Percentiles rank a stretch among this genome's conserved stretches.
These are phyloP conservation scores for Ichneumon xanthorius DNA, from an alignment of 2,888 invertebrate species.

Conservation along the genomic window DNA sequence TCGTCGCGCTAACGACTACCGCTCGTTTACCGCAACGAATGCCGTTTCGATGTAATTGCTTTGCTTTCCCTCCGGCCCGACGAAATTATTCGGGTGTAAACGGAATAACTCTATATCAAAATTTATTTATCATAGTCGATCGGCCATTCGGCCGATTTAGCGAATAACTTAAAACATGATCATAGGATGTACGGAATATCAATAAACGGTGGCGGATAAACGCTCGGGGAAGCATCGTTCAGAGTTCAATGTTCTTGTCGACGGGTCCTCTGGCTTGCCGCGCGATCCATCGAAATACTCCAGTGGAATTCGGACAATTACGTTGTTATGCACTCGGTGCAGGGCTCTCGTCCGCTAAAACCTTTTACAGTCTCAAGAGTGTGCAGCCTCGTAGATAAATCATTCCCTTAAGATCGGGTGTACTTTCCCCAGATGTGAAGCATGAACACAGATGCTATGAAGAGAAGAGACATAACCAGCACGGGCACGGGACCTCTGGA, in stretches of 20 bases:
- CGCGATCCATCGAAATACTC: conserved; percentile 35
- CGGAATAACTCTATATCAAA: conserved; percentile 62
- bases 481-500: conserved; percentile 99
- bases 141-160: conserved; percentile 34
- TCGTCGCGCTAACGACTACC: not conserved
- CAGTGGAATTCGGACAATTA: conserved; percentile 58
- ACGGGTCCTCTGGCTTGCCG: conserved; percentile 7
- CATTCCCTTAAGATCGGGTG: conserved; percentile 89
- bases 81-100: conserved; percentile 48
- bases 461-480: conserved; percentile 98
- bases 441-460: conserved; percentile 99
- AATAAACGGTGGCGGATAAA: conserved; percentile 17
- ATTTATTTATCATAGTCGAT: conserved; percentile 56
- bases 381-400: conserved; percentile 23
- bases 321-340: conserved; percentile 65
- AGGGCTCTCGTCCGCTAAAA: conserved; percentile 46
- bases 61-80: not conserved
- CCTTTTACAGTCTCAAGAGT: conserved; percentile 64
- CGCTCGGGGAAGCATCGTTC: conserved; percentile 16
- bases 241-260: conserved; percentile 2
- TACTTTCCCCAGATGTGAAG: conserved; percentile 99
- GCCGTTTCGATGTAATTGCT: conserved; percentile 50
- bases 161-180: conserved; percentile 65
- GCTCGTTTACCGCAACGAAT: conserved; percentile 11
- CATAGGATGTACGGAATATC: conserved; percentile 40